phyloP scores from a whole-genome alignment of 2,797 vertebrate species.

The Gymnothorax javanicus region DNA sequence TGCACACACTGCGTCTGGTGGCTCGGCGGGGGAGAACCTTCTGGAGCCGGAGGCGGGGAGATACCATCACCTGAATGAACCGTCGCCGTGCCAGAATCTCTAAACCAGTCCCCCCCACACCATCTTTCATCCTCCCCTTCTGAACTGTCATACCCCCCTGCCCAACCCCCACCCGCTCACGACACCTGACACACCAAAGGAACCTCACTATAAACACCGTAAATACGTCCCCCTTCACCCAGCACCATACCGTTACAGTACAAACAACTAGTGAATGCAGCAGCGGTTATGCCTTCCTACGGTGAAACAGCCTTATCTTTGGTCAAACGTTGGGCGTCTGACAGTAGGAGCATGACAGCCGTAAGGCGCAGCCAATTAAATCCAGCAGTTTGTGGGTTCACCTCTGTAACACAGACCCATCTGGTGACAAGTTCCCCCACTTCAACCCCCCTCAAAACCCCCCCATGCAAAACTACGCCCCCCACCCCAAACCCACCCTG shows the following conservation, averaged over 20 bases:
- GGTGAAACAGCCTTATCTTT: conserved; percentile 45
- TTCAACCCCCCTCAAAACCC: neutral
- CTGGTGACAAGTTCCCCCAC: conserved; percentile 43
- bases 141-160: neutral
- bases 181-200: too few relatives aligned
- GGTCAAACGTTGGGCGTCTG: neutral
- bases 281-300: conserved; percentile 44
- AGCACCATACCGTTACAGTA: neutral
- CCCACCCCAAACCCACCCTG: conserved; percentile 22
- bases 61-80: conserved; percentile 20
- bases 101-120: neutral
- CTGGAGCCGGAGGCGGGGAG: conserved; percentile 11
- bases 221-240: neutral
- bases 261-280: conserved; percentile 4
- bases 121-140: neutral
- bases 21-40: conserved; percentile 9
- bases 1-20: neutral
- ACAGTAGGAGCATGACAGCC: conserved; percentile 43
- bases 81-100: neutral
- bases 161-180: neutral
- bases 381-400: conserved; percentile 20
- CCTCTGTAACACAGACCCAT: conserved; percentile 16
- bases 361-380: conserved; percentile 49
- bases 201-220: too few relatives aligned
- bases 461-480: neutral